These are phyloP conservation scores for Hexactinellida sp. DNA, from an alignment of 37 sponge, comb jelly and placozoan genomes.

Conservation along the genomic window DNA sequence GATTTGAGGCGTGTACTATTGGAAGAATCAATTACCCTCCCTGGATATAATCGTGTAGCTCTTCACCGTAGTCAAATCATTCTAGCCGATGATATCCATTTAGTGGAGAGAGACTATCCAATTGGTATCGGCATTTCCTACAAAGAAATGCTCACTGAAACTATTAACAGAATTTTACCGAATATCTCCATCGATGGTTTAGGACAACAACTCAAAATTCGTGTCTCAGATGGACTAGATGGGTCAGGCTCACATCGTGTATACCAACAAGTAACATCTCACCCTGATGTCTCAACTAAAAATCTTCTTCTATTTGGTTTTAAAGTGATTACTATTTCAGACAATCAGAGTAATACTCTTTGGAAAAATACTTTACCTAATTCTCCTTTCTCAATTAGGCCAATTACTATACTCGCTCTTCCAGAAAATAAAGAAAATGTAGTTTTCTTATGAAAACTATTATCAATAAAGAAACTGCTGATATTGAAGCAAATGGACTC, in stretches of 20 bases:
- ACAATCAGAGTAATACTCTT: not conserved
- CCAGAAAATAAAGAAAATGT: not conserved
- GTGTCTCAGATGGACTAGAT: not conserved
- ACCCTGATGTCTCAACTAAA: not conserved
- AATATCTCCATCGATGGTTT: not conserved
- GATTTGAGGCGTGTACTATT: not conserved
- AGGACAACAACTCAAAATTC: not conserved
- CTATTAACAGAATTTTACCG: not conserved
- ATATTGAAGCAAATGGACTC: not conserved
- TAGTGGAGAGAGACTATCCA: not conserved
- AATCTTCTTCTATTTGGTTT: not conserved
- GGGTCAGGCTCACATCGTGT: not conserved
- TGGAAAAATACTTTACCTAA: not conserved
- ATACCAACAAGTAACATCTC: not conserved
- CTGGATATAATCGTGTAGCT: not conserved
- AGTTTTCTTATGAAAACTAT: not conserved
- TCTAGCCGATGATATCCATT: not conserved
- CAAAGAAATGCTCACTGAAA: not conserved
- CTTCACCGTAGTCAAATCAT: not conserved
- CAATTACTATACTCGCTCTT: not conserved
- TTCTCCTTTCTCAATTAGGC: not conserved
- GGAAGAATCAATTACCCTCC: not conserved
- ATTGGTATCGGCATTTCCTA: not conserved
- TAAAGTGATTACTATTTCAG: not conserved
- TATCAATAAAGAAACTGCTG: not conserved